These are phyloP conservation scores for Rhagoletis zephyria DNA, from an alignment of 1,140 invertebrate species.

Conservation along the genomic window DNA sequence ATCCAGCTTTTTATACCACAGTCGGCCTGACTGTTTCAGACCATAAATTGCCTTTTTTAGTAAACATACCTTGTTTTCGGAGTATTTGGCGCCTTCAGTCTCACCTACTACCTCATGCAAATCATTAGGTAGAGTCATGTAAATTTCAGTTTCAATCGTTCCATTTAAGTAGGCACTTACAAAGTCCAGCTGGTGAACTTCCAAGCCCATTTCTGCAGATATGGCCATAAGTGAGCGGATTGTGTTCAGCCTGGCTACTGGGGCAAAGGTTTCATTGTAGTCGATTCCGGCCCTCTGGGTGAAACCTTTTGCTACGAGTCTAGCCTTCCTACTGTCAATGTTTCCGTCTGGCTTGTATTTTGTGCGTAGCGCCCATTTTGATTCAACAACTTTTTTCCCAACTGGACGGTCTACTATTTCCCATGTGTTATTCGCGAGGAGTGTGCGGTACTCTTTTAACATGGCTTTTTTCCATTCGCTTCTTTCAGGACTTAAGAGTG, in stretches of 20 bases:
- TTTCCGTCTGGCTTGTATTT: neutral
- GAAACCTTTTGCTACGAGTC: constrained; percentile 72
- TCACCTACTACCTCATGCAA: neutral
- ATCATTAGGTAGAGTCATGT: constrained; percentile 61
- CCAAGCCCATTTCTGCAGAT: constrained; percentile 58
- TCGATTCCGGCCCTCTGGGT: constrained; percentile 69
- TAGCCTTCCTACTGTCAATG: constrained; percentile 57
- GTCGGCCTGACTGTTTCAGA: no score
- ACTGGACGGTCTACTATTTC: neutral
- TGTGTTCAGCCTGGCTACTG: constrained; percentile 66
- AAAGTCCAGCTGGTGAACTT: constrained; percentile 67
- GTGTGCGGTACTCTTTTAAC: constrained; percentile 13
- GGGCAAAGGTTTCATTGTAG: constrained; percentile 71
- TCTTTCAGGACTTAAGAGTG: no score
- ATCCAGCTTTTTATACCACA: constrained; percentile 22
- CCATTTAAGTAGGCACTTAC: constrained; percentile 72
- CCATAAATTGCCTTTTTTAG: constrained; percentile 46
- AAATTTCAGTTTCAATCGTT: constrained; percentile 62
- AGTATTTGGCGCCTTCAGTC: constrained; percentile 18
- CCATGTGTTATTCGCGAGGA: constrained; percentile 57
- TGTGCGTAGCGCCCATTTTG: neutral
- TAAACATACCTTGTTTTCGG: constrained; percentile 38
- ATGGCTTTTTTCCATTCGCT: neutral
- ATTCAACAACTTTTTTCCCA: neutral
- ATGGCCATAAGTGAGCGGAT: constrained; percentile 65